Conservation (phyloP, 2,113 vertebrate species). For the Equus quagga region DNA sequence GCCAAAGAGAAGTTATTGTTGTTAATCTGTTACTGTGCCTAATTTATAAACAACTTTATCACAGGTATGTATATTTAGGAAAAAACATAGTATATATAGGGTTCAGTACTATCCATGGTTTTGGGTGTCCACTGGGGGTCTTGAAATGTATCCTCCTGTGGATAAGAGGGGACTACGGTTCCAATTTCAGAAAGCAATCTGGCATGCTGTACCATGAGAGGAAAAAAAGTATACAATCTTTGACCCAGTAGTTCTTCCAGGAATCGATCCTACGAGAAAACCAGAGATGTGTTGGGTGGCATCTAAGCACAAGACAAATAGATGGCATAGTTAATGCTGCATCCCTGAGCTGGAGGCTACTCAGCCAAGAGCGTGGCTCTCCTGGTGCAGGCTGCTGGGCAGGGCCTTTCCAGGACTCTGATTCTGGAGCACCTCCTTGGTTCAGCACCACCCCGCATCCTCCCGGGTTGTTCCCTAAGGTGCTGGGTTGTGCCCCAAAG, state of each 20-base stretch:
- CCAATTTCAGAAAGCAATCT: background rate
- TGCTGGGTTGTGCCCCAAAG: background rate
- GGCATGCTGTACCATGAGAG: background rate
- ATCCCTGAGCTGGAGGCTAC: background rate
- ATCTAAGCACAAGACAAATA: background rate
- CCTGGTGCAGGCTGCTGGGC: fast-evolving
- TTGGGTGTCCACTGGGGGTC: background rate
- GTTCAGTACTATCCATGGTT: background rate
- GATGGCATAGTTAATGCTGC: background rate
- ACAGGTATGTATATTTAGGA: background rate
- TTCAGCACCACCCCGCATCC: too few species aligned
- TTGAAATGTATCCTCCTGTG: background rate
- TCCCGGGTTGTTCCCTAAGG: background rate
- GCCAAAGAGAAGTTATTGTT: too few species aligned
- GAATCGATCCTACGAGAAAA: background rate
- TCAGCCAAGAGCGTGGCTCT: background rate
- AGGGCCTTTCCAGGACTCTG: background rate
- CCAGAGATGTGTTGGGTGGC: background rate
- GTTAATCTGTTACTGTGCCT: too few species aligned
- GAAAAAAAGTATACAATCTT: background rate
- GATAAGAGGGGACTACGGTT: background rate
- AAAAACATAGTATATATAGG: background rate
- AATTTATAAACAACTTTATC: background rate
- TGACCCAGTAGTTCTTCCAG: background rate
- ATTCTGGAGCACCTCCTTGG: too few species aligned